Percentiles rank a stretch among this genome's conserved stretches.
These are phyloP conservation scores for Micromys minutus DNA, from an alignment of 2,113 vertebrate genomes.

Conservation along the genomic window DNA sequence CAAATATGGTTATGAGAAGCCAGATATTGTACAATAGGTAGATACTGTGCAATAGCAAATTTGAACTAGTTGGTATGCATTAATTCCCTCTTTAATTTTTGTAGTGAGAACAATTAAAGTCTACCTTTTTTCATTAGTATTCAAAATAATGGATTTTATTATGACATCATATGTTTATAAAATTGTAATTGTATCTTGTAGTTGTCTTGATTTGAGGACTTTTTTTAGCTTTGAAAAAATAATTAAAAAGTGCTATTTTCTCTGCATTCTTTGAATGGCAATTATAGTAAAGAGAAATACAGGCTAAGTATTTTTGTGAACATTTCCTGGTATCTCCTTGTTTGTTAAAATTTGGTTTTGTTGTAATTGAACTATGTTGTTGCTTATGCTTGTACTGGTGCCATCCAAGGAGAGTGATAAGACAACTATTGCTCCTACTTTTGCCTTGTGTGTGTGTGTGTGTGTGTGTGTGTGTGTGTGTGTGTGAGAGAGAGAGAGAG, in stretches of 20 bases:
- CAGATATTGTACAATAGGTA: not conserved
- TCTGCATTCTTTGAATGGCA: not conserved
- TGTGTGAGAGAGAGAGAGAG: fast-evolving
- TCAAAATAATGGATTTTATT: not conserved
- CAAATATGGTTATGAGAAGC: too few relatives aligned
- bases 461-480: not conserved
- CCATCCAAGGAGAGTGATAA: not conserved
- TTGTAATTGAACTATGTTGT: not conserved
- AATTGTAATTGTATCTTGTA: not conserved
- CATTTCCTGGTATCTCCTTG: not conserved
- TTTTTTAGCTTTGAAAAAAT: not conserved
- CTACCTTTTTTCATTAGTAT: not conserved
- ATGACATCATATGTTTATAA: not conserved
- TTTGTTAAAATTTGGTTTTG: not conserved
- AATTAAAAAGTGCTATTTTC: not conserved
- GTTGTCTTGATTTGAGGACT: not conserved
- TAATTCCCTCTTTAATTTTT: not conserved
- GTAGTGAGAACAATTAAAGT: not conserved
- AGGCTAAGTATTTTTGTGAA: not conserved
- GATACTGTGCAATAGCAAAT: not conserved
- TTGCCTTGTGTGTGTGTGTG: not conserved
- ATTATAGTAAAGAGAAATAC: not conserved
- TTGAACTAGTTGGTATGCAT: not conserved
- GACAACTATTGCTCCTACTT: not conserved
- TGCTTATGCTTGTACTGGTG: not conserved